These are phyloP conservation scores for Steinernema hermaphroditum DNA, from an alignment of 2,888 invertebrate genomes.

Conservation along the genomic window DNA sequence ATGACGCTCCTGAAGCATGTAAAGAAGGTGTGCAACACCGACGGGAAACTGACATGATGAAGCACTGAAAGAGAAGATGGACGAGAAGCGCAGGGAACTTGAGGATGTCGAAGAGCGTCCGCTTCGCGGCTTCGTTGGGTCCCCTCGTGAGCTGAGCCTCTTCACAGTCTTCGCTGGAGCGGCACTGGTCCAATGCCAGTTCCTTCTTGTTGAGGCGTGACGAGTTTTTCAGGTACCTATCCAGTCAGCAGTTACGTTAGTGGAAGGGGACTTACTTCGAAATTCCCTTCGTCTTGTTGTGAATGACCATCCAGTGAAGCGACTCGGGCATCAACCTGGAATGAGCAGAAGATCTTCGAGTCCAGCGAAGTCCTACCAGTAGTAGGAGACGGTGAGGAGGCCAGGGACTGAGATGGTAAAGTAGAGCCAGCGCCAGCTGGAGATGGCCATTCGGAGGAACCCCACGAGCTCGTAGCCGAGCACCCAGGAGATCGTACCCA, in stretches of 20 bases:
- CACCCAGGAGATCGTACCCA: constrained; percentile 41
- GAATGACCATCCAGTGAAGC: constrained; percentile 61
- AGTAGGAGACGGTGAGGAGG: constrained; percentile 52
- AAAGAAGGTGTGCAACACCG: too few species aligned
- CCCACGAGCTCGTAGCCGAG: constrained; percentile 63
- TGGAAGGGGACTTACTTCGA: constrained; percentile 35
- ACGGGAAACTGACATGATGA: constrained; percentile 47
- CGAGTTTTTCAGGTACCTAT: constrained; percentile 49
- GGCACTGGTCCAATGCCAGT: constrained; percentile 43
- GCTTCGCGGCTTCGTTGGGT: constrained; percentile 27
- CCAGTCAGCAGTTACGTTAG: neutral
- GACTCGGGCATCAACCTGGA: constrained; percentile 51
- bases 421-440: constrained; percentile 58
- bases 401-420: constrained; percentile 53
- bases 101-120: constrained; percentile 48
- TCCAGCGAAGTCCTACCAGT: constrained; percentile 39
- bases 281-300: constrained; percentile 48
- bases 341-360: too few species aligned
- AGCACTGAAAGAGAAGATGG: constrained; percentile 54
- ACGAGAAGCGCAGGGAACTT: constrained; percentile 44
- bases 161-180: constrained; percentile 25
- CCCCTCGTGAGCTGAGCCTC: neutral
- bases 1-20: constrained; percentile 55
- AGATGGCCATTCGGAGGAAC: constrained; percentile 47
- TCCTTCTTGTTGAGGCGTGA: constrained; percentile 48